Base-by-base conservation (phyloP, 2,113 vertebrate genomes). In the Aythya baeri region DNA sequence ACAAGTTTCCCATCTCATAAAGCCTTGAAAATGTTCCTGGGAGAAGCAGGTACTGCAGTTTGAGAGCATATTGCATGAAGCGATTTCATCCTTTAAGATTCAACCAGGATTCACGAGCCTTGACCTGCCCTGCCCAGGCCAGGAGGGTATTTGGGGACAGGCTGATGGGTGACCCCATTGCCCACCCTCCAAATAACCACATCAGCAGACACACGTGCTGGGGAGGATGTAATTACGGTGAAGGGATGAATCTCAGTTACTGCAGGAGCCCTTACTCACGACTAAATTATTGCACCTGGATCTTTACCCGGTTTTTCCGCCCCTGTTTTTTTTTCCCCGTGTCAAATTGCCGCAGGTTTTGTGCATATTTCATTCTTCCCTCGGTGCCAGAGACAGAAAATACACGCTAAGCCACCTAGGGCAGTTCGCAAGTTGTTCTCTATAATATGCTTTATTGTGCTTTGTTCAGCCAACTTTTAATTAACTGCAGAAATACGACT, bases 381-480 rank as follows among this genome's bases (percentile, higher is more conserved):
- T 26, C 14, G 63, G 21, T 13, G 50, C 17, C 36, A 34, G 41
- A 44, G 68, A 31, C 17, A 80, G 36, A 81, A 93, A 89, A 89
- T 17, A 52, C 20, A 13, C 34, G 9, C 34, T 6, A 70, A 70
- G 43, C 36, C 23, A 38, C 50, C 27, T 7, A 75, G 32, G 62
- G 74, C 80, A 62, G 34, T 15, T 11, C 50, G 41, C 62, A 31
- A 50, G 13, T 34, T 76, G 43, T 41, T 86, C 36, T 58, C 11
- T 52, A 6, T 4, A 81, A 80, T 38, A 50, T 36, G 57, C 31
- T 89, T 89, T 70, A 74, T 38, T 63, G 67, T 52, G 63, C 63
- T 81, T 86, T 59, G 32, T n/a, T 89, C 86, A 81, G 49, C 25
- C 43, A 46, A 76, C 36, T 76, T 86, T 86, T 76, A 71, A 81